phyloP scores from a whole-genome alignment of 2,113 vertebrate genomes.

The Clarias macrocephalus region DNA sequence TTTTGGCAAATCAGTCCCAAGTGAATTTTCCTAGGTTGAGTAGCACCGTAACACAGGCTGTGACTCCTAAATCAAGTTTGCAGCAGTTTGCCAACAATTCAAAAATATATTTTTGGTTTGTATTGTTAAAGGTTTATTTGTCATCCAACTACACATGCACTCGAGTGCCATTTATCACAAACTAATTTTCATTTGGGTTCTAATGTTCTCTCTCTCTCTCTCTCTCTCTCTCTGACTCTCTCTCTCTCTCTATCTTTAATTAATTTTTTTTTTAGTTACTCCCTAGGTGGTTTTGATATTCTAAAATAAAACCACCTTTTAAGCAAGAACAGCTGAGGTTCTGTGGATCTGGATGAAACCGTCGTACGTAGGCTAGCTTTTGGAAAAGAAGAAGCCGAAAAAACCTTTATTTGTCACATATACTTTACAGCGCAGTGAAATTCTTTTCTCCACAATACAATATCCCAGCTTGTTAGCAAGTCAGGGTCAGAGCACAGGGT shows the following conservation, averaged over 20 bases:
- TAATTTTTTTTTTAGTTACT: background rate
- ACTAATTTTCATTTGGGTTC: background rate
- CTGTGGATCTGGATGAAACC: background rate
- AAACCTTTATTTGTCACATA: no score
- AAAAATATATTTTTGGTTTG: background rate
- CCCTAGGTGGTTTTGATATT: background rate
- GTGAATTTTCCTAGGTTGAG: background rate
- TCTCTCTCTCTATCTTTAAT: background rate
- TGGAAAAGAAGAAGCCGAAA: background rate
- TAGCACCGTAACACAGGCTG: background rate
- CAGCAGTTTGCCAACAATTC: background rate
- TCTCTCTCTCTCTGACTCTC: no score
- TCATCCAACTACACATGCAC: background rate
- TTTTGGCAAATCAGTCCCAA: background rate
- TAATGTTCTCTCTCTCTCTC: background rate
- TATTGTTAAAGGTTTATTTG: slow-evolving; percentile 6
- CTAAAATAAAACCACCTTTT: background rate
- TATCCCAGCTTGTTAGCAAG: no score
- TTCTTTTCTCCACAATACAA: no score
- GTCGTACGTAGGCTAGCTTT: background rate
- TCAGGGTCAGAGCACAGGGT: no score
- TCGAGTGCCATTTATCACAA: background rate
- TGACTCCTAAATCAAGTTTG: background rate
- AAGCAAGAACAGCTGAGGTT: background rate
- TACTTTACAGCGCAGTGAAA: no score